Evolutionary conservation across 1,140 invertebrate species (phyloP).

Genomic region (Megalonaias nervosa): DNA sequence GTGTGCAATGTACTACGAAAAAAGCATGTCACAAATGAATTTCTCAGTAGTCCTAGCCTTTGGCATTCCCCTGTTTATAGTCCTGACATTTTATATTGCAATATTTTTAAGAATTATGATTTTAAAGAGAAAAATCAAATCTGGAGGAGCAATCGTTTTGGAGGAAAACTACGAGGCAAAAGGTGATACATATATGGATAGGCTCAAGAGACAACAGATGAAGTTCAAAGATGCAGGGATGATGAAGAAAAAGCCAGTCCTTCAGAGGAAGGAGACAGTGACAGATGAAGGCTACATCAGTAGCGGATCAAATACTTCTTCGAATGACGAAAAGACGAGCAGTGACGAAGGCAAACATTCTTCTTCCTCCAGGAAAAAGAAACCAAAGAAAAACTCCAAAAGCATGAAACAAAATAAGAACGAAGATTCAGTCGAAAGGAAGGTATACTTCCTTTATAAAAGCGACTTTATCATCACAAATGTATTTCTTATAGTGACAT

Average conservation of each 20-base stretch:
- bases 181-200: conserved; percentile 43
- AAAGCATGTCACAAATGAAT: conserved; percentile 38
- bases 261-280: conserved; percentile 27
- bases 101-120: conserved; percentile 36
- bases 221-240: conserved; percentile 45
- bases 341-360: conserved; percentile 15
- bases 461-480: conserved; percentile 35
- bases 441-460: conserved; percentile 36
- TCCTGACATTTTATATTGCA: conserved; percentile 33
- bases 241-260: conserved; percentile 37
- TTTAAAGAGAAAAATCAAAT: conserved; percentile 17
- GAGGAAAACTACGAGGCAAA: conserved; percentile 35
- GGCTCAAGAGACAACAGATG: conserved; percentile 34
- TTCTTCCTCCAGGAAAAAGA: conserved; percentile 35
- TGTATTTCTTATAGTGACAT: conserved; percentile 34
- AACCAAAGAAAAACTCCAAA: not conserved
- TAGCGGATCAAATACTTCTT: conserved; percentile 1
- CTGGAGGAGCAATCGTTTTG: conserved; percentile 32
- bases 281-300: conserved; percentile 27
- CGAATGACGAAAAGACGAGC: too few species aligned
- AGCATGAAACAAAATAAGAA: conserved; percentile 10
- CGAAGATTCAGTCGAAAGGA: conserved; percentile 17
- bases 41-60: conserved; percentile 36
- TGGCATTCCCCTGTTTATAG: conserved; percentile 35
- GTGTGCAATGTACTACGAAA: conserved; percentile 40